Evolutionary conservation across 2,113 vertebrate species (phyloP), one percentile per base, ranked within the genome.

Genomic region (Dasypus novemcinctus): DNA sequence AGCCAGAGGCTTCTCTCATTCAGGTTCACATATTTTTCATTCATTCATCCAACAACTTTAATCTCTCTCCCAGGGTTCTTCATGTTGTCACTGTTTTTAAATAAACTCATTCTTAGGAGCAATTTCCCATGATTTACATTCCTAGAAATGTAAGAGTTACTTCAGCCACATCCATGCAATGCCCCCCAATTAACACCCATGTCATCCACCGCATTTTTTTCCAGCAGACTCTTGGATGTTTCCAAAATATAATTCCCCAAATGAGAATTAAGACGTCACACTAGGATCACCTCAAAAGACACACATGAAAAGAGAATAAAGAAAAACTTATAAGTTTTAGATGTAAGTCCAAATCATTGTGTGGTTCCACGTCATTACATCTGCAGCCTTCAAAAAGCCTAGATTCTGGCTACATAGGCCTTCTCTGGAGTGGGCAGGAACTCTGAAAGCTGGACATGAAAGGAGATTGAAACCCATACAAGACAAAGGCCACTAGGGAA

Each of bases 1-100:
- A 49, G 27, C 21, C 76, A 18, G 82, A 76, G n/a, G 90, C 25
- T 3, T 54, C 63, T 36, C 43, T 75, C 52, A 13, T 38, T 76
- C 9, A 36, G 29, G 27, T 23, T 11, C 10, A 52, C 5, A 3
- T 41, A n/a, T 49, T 83, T 89, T 76, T 21, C 31, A 54, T 86
- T 78, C 31, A 74, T 72, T 83, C 36, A 11, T 87, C 46, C 57
- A 57, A 10, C 5, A 71, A 23, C 33, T 31, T 76, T 81, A 7
- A 71, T 76, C 46, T 88, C 57, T 78, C 61, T 78, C 72, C 23
- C 13, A 66, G 74, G 61, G 2, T 64, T 66, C 61, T 57, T 61
- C 38, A 78, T 46, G 23, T 54, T n/a, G 54, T 63, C 91, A 29
- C 36, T 36, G 54, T 63, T 93, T 93, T 93, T 33, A 66, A 95